Percentiles rank a stretch among this genome's conserved stretches.
Evolutionary conservation across 64 coral and sea anemone species (phyloP).

Genomic region (Acropora yongei): DNA sequence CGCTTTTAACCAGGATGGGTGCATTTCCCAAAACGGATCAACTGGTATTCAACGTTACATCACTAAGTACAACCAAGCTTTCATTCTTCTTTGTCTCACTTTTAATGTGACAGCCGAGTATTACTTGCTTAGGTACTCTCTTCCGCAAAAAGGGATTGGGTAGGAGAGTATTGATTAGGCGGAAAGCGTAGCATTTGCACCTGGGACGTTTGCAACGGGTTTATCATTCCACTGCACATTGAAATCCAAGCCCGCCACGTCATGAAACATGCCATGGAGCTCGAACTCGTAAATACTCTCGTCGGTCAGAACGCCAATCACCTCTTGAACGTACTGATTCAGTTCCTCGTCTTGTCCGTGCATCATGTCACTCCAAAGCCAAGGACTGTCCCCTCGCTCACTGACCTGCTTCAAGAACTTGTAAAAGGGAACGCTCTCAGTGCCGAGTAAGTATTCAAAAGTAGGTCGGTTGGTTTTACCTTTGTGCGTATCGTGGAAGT

Average conservation of each 20-base stretch:
- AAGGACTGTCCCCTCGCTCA: conserved; percentile 35
- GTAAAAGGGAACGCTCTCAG: conserved; percentile 40
- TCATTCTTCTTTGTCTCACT: too few relatives aligned
- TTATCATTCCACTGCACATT: conserved; percentile 45
- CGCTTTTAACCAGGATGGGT: too few relatives aligned
- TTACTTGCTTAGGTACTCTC: too few relatives aligned
- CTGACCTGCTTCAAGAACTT: conserved; percentile 61
- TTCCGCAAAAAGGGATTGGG: too few relatives aligned
- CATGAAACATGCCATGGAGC: conserved; percentile 67
- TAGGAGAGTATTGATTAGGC: too few relatives aligned
- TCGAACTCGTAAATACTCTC: conserved; percentile 70
- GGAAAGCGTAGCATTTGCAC: not conserved
- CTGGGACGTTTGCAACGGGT: not conserved
- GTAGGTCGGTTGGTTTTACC: conserved; percentile 8
- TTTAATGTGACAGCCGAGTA: too few relatives aligned
- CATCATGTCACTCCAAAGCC: conserved; percentile 71
- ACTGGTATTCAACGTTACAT: too few relatives aligned
- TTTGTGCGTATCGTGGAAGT: conserved; percentile 37
- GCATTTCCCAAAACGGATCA: too few relatives aligned
- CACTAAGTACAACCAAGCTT: too few relatives aligned
- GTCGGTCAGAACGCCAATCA: conserved; percentile 22
- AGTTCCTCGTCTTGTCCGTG: too few relatives aligned
- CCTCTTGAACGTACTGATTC: conserved; percentile 18
- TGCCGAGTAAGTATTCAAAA: conserved; percentile 42
- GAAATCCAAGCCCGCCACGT: conserved; percentile 48